Evolutionary conservation across 2,888 invertebrate species (phyloP), one percentile per base, ranked within the genome.

Genomic region (Melipona beecheii): DNA sequence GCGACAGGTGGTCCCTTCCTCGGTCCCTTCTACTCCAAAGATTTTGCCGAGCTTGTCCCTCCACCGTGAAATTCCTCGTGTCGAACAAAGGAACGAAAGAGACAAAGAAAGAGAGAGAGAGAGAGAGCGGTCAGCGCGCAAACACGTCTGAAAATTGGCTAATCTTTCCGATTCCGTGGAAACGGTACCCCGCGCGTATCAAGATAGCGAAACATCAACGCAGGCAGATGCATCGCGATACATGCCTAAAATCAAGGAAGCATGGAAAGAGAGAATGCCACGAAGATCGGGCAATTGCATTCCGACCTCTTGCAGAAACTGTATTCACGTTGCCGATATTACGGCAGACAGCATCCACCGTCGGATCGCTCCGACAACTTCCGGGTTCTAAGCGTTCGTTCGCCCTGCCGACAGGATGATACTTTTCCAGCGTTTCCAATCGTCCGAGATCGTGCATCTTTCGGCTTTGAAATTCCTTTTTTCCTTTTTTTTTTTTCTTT

Each of bases 1-100:
- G 81, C 90, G 90, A 90, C 90, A 90, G 90, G 90, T 90, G 89
- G 89, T 77, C 85, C 82, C 64, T 77, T 84, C 82, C 64, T 71
- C 79, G 81, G 80, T 79, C 87, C 86, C 82, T 80, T 85, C 84
- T 84, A 66, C 85, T 70, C 82, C 78, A 81, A 78, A 86, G 80
- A 81, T 85, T 87, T 84, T 60, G 76, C 83, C 80, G 66, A 70
- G 65, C 84, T 78, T 83, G 78, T 76, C 75, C 83, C 75, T 60
- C 36, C 68, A 3, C 62, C 72, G 62, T 70, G 64, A 60, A 75
- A 83, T 81, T 81, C 78, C 78, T 64, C 49, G n/a, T 78, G 65
- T 77, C 77, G 58, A 56, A 56, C 64, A 69, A 81, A 81, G 64
- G 64, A 11, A 43, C 43, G 6, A 36, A 6, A 36, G 36, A 36